Evolutionary conservation across 1,140 invertebrate genomes (phyloP), one percentile per base, ranked within the genome.

Genomic region (Papilio machaon): DNA sequence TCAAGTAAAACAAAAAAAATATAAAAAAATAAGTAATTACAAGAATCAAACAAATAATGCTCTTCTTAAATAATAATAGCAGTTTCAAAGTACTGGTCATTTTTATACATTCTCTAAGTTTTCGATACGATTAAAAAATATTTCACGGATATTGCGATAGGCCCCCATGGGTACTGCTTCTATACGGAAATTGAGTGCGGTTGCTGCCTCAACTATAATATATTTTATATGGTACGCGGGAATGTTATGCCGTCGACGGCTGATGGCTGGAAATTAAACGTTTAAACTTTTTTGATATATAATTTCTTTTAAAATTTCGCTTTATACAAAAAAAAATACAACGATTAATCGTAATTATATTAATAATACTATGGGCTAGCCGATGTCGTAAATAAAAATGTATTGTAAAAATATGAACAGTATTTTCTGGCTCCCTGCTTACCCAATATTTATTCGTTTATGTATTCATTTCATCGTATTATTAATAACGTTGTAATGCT

Each of bases 171-270:
- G 76, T 81, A 80, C 67, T 79, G 83, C 85, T 87, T 84, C 79
- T 81, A 82, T 73, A 79, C 88, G 88, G 88, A 89, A 89, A 89
- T 89, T 89, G 88, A 87, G 84, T 86, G 85, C 73, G 86, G 85
- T 86, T 82, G 80, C 76, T 77, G 84, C 73, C 70, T 81, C 80
- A 82, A 77, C 80, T 81, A 80, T 80, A 81, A 77, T 86, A 82
- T 83, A 83, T 85, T 87, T 84, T 83, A 84, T 84, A 84, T 75
- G 54, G 73, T 82, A 75, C 52, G 80, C 81, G 80, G 35, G 77
- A 77, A 78, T 67, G 80, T 73, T 64, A 43, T 19, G 73, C 47
- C 47, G 74, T 49, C 47, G 74, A 10, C 47, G 74, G 19, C 23
- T 76, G 74, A 35, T 47, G 47, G 74, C 3, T 52, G 13, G 15